These are phyloP conservation scores for Microctonus hyperodae DNA, from an alignment of 2,888 invertebrate species.

Conservation along the genomic window DNA sequence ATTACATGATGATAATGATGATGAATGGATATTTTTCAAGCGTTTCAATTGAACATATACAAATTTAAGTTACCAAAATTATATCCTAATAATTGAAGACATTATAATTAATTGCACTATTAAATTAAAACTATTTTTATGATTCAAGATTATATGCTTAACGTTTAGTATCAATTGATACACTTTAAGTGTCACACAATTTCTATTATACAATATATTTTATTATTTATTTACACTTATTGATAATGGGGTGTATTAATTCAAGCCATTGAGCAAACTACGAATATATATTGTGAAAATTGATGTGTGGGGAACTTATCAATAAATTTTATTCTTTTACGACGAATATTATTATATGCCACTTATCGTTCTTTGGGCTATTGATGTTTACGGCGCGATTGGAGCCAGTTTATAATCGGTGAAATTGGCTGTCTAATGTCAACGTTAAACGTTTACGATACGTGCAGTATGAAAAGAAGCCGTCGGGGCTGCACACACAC, in stretches of 20 bases:
- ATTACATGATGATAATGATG: constrained; percentile 2
- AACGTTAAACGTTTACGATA: constrained; percentile 51
- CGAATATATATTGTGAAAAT: background rate
- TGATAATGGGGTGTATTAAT: background rate
- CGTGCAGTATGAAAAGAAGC: constrained; percentile 34
- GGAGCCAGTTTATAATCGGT: constrained; percentile 38
- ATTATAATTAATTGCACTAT: background rate
- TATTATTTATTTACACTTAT: background rate
- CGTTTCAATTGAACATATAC: background rate
- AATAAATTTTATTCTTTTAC: background rate
- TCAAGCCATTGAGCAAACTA: background rate
- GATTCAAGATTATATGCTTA: background rate
- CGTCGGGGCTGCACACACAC: constrained; percentile 1
- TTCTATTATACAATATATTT: background rate
- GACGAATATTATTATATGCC: constrained; percentile 1
- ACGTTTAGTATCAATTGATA: background rate
- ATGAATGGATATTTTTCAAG: background rate
- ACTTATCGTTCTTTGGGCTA: constrained; percentile 11
- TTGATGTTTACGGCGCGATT: constrained; percentile 41
- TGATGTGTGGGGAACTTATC: background rate
- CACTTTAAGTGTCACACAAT: background rate
- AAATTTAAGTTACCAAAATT: background rate
- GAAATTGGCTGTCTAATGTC: constrained; percentile 45
- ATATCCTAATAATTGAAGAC: background rate
- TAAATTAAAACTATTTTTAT: background rate